These are phyloP conservation scores for Ophion costatus DNA, from an alignment of 2,888 invertebrate genomes.

Conservation along the genomic window DNA sequence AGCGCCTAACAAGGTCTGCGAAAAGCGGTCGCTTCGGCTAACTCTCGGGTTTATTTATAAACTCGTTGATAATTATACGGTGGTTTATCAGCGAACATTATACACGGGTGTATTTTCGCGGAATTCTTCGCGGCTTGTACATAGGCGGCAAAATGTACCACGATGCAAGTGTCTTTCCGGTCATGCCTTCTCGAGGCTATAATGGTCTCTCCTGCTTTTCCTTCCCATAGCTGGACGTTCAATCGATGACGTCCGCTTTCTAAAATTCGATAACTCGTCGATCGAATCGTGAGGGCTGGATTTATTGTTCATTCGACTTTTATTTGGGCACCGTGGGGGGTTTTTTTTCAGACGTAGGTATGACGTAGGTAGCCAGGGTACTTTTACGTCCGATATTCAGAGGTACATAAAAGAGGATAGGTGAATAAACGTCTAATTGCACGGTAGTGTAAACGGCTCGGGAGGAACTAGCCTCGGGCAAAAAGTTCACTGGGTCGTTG, in stretches of 20 bases:
- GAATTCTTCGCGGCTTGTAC: neutral
- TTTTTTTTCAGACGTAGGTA: too few relatives aligned
- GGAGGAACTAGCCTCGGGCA: too few relatives aligned
- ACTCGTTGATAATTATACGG: slow-evolving; percentile 46
- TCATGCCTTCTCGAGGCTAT: neutral
- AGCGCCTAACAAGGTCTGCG: slow-evolving; percentile 20
- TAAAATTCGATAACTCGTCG: neutral
- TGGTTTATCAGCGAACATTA: slow-evolving; percentile 12
- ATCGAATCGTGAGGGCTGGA: neutral
- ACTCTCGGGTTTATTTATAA: slow-evolving; percentile 48
- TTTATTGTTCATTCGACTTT: neutral
- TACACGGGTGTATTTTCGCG: neutral
- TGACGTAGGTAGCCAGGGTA: too few relatives aligned
- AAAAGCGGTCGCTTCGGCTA: slow-evolving; percentile 39
- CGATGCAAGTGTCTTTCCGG: slow-evolving; percentile 5
- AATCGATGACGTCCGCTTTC: neutral
- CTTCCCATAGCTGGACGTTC: neutral
- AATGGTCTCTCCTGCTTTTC: neutral
- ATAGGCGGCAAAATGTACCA: neutral
- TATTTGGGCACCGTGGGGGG: neutral
- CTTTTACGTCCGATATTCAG: too few relatives aligned
- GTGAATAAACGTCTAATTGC: too few relatives aligned
- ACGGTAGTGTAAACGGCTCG: too few relatives aligned
- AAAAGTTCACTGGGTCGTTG: too few relatives aligned
- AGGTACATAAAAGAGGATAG: too few relatives aligned